Evolutionary conservation across 35 echinoderm and acorn worm species (phyloP).

Genomic region (Lytechinus variegatus): DNA sequence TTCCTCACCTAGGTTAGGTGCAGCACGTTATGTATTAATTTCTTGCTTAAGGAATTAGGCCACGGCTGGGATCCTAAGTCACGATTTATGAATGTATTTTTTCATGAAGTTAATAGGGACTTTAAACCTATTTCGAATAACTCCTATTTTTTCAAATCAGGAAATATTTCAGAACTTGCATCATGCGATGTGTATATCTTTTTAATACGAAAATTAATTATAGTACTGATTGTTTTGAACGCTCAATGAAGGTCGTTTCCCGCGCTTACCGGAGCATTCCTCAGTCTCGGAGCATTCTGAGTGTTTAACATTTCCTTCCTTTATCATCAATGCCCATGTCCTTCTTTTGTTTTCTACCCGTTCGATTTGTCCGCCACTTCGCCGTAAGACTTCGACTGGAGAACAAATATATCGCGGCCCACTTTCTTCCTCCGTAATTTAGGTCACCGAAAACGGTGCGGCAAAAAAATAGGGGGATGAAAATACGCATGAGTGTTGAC

Average conservation of each 20-base stretch:
- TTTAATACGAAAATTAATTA: too few relatives aligned
- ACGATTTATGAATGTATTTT: too few relatives aligned
- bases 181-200: too few relatives aligned
- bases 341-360: not conserved
- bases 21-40: too few relatives aligned
- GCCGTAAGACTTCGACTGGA: not conserved
- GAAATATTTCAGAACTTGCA: too few relatives aligned
- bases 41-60: too few relatives aligned
- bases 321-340: not conserved
- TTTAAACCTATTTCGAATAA: too few relatives aligned
- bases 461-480: not conserved
- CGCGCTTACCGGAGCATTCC: not conserved
- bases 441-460: not conserved
- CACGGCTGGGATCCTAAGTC: too few relatives aligned
- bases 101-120: too few relatives aligned
- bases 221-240: not conserved
- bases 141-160: too few relatives aligned
- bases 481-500: not conserved
- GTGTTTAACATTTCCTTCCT: not conserved
- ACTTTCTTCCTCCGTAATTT: not conserved
- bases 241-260: not conserved
- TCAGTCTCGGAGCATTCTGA: not conserved
- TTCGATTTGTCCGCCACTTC: not conserved
- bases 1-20: too few relatives aligned
- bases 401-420: constrained; percentile 16